Base-by-base conservation (phyloP, 2,797 vertebrate genomes). In the Okamejei kenojei region DNA sequence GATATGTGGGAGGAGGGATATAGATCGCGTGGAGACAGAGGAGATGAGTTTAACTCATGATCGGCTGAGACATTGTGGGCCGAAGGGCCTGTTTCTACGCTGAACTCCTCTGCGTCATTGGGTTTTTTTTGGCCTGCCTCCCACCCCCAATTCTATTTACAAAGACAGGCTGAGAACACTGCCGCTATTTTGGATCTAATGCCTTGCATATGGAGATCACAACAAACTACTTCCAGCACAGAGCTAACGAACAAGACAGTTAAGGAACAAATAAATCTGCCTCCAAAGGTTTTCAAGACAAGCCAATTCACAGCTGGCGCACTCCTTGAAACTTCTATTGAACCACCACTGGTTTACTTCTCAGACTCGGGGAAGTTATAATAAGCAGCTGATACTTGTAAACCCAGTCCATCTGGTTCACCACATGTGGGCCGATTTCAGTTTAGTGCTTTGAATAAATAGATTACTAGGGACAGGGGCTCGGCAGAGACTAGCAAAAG, bases 301-400 rank as follows among this genome's bases (percentile, higher is more conserved):
- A 68, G 63, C 84, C 61, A 88, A 35, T 35, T 88, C 61, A 68
- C 84, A 88, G 84, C 84, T 65, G 84, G 84, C 17, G 2, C 63
- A 65, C 84, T 68, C n/a, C 84, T 68, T 21, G 65, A 88, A 45
- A 63, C 32, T 35, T 88, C n/a, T 32, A 88, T 35, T 32, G 65
- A 88, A 88, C 63, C 21, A 88, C 63, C n/a, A 68, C 2, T 63
- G 84, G n/a, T 9, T 38, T 88, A 23, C 15, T 88, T 68, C 63
- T 88, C 61, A 32, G 35, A 68, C 84, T 88, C 68, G 65, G 84
- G n/a, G 61, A 65, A 68, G 84, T 86, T 86, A 32, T 65, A 63
- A 86, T 65, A n/a, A 86, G 82, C 84, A 35, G 61, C 84, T 68
- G 61, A 32, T 32, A 35, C 63, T 19, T 68, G 61, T 63, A 68